Base-by-base conservation (phyloP, 2,888 invertebrate species). In the Melitaea athalia region DNA sequence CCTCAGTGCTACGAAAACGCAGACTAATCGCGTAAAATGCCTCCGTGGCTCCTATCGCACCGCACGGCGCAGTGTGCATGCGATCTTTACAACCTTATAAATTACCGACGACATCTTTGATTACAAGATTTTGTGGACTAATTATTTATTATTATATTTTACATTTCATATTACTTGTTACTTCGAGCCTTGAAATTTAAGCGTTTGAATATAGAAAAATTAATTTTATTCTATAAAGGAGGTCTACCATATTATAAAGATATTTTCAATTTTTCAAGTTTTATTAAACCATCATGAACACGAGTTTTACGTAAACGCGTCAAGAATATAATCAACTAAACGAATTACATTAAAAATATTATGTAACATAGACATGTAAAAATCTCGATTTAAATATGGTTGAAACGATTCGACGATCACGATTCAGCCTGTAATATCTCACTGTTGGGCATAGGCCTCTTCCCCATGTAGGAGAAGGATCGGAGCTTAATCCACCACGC, bases 11-110 rank as follows among this genome's bases (percentile, higher is more conserved):
- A 59, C 52, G 57, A 64, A 33, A 64, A 55, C 64, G 45, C 64
- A 69, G 61, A 69, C 64, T 69, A 69, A 69, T 69, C 64, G 64
- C 62, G 52, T 65, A 57, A 62, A 69, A 65, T 62, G 62, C 62
- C 50, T 69, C 62, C 50, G 50, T 69, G 57, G 60, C 38, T 61
- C 59, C 42, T 47, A 65, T 62, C 59, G 65, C 50, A 52, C 61
- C 57, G 17, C 64, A 53, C 33, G 49, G 64, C 49, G 64, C 49
- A 53, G 12, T 57, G 12, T 57, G 50, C 50, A 17, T 50, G 65
- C 15, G 50, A 59, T 50, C 43, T 65, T 38, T 57, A 57, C 57
- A 57, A 57, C 57, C 33, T 57, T 57, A 57, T 57, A 57, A 57
- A 57, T 57, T 57, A 42, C 42, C 57, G 57, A 42, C 57, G 42